Evolutionary conservation across 2,888 invertebrate genomes (phyloP), one percentile per base, ranked within the genome.

Genomic region (Epirrhoe alternata): DNA sequence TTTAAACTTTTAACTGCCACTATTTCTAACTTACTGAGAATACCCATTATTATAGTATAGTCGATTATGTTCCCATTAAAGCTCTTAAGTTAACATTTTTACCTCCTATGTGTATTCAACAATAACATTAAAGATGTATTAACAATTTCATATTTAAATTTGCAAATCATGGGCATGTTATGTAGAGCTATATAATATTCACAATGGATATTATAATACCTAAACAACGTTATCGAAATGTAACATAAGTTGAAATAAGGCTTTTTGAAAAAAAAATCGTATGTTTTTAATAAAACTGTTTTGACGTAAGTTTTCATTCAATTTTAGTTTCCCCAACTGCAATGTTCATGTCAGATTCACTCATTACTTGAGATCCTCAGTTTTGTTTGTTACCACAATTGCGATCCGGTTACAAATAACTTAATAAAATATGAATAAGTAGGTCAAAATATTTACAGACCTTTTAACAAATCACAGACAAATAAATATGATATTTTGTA

Each of bases 401-500:
- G 16, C 8, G 3, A 17, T 16, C 17, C 30, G 1, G 6, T 51
- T 30, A 51, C 4, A 51, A 5, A 1, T 49, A 17, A 49, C 12
- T 12, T 33, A 33, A 17, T 24, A 58, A 17, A 38, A 38, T 12
- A 24, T n/a, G 14, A 51, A 51, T 42, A 52, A 14, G 45, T 16
- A 55, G 24, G 42, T 30, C 38, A 24, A 35, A 51, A 65, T 59
- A 33, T 38, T 65, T 47, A 62, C 54, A 63, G 57, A 35, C 38
- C 59, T 61, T 55, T 45, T 8, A 69, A 59, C 33, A 45, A 60
- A 69, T 70, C 69, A 69, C 73, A 74, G 70, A 61, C 63, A 56
- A 55, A 59, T 61, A 69, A 68, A 66, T 30, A 75, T 68, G 75
- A 69, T 73, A 76, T 70, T 68, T 64, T 74, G 74, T 74, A 78